Percentiles rank a stretch among this genome's conserved stretches.
Evolutionary conservation across 2,888 invertebrate species (phyloP).

Genomic region (Pasiphila rectangulata): DNA sequence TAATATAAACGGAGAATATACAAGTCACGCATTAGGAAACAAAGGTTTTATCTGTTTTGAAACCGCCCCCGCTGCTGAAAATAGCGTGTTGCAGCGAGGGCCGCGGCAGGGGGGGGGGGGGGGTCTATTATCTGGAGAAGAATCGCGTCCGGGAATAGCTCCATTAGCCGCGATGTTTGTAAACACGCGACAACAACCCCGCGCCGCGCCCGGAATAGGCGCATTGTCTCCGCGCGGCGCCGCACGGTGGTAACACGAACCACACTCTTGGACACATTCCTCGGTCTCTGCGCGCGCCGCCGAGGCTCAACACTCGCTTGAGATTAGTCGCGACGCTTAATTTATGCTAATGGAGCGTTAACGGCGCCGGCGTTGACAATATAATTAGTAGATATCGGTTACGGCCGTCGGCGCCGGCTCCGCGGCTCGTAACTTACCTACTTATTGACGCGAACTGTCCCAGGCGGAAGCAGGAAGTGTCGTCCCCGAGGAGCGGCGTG

Average conservation of each 20-base stretch:
- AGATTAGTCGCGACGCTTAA: slow-evolving; percentile 64
- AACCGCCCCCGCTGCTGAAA: too few species aligned
- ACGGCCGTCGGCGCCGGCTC: slow-evolving; percentile 18
- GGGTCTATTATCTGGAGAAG: slow-evolving; percentile 29
- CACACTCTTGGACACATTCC: slow-evolving; percentile 48
- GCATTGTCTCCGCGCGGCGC: slow-evolving; percentile 38
- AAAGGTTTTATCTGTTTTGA: not conserved
- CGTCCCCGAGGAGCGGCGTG: slow-evolving; percentile 15
- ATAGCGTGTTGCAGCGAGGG: not conserved
- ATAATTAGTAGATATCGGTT: slow-evolving; percentile 47
- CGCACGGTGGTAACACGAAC: slow-evolving; percentile 25
- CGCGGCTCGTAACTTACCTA: too few species aligned
- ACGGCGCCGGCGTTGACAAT: slow-evolving; percentile 55
- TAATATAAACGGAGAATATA: too few species aligned
- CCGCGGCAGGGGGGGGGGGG: not conserved
- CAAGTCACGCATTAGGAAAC: not conserved
- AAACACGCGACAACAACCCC: slow-evolving; percentile 53
- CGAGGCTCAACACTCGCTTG: slow-evolving; percentile 44
- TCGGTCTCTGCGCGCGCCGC: slow-evolving; percentile 43
- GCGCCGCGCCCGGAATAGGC: slow-evolving; percentile 36
- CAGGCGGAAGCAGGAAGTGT: slow-evolving; percentile 15
- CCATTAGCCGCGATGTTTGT: slow-evolving; percentile 68
- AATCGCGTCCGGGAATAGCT: slow-evolving; percentile 52
- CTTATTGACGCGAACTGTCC: not conserved
- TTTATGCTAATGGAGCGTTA: slow-evolving; percentile 72